Conservation (phyloP, 2,797 vertebrate species). For the Muscicapa comitata region DNA sequence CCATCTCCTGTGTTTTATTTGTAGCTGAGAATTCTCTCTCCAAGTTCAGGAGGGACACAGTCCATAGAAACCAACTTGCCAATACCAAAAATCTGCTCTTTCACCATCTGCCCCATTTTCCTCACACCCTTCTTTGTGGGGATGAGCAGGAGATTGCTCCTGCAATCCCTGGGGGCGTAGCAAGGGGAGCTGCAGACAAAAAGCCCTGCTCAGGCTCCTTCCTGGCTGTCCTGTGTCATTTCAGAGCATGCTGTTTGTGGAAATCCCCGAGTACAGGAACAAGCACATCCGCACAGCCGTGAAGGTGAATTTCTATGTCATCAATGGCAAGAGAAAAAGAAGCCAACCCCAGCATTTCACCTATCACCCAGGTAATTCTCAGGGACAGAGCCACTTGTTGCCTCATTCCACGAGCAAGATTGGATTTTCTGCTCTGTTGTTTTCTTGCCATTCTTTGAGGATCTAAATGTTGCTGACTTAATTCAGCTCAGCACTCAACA, state of each 20-base stretch:
- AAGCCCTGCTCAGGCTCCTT: neutral
- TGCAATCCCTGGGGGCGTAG: fast-evolving
- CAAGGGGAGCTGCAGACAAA: fast-evolving
- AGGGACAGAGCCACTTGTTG: neutral
- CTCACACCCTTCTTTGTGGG: neutral
- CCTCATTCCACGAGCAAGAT: neutral
- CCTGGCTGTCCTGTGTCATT: neutral
- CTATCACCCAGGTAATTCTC: slow-evolving; percentile 82
- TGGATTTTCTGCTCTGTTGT: neutral
- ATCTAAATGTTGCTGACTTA: neutral
- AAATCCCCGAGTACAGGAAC: slow-evolving; percentile 90
- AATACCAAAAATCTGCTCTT: neutral
- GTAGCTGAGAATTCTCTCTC: neutral
- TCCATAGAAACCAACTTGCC: neutral
- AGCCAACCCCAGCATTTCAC: slow-evolving; percentile 96
- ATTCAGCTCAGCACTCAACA: neutral
- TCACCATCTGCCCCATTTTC: neutral
- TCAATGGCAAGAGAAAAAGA: slow-evolving; percentile 96
- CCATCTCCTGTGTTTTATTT: neutral
- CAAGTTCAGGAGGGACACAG: neutral
- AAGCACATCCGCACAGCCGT: slow-evolving; percentile 81
- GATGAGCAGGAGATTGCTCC: neutral
- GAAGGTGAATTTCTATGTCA: slow-evolving; percentile 96
- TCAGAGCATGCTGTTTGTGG: slow-evolving; percentile 95
- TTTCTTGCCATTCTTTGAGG: neutral